A percentile compares a stretch with the other conserved stretches of the same genome.
phyloP scores from a whole-genome alignment of 2,113 vertebrate genomes.

The Peromyscus maniculatus region DNA sequence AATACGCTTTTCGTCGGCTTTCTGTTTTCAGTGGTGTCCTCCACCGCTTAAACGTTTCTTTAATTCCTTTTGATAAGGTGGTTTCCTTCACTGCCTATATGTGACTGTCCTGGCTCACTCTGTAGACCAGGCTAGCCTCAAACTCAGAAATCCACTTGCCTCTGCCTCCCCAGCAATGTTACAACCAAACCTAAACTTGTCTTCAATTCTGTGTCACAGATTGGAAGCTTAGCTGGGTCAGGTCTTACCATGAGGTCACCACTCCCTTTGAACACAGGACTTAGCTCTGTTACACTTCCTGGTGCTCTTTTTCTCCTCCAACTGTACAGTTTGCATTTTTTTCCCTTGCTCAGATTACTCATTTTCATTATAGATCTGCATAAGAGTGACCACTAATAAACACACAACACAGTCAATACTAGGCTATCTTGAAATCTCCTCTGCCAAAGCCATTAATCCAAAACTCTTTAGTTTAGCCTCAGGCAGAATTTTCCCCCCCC shows the following conservation, averaged over 20 bases:
- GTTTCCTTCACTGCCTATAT: not conserved
- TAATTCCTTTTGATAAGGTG: not conserved
- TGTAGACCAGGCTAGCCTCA: not conserved
- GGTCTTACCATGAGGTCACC: not conserved
- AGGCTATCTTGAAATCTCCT: not conserved
- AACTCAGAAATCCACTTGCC: not conserved
- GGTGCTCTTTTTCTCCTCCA: not conserved
- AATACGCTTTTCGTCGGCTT: not conserved
- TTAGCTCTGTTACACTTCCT: not conserved
- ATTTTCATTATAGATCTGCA: not conserved
- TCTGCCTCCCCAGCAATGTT: not conserved
- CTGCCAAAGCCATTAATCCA: not conserved
- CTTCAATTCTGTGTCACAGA: not conserved
- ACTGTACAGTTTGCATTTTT: not conserved
- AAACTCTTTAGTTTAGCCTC: not conserved
- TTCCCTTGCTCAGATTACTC: not conserved
- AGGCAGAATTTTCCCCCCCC: not conserved
- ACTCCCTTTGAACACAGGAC: not conserved
- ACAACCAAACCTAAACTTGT: not conserved
- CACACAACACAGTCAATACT: not conserved
- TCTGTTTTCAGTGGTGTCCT: not conserved
- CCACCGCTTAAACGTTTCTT: not conserved
- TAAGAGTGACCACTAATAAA: not conserved
- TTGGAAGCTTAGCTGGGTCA: not conserved
- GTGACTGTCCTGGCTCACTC: not conserved